Percentiles rank a stretch among this genome's conserved stretches.
phyloP scores from a whole-genome alignment of 2,888 invertebrate genomes.

The Lepeophtheirus nordmannii region DNA sequence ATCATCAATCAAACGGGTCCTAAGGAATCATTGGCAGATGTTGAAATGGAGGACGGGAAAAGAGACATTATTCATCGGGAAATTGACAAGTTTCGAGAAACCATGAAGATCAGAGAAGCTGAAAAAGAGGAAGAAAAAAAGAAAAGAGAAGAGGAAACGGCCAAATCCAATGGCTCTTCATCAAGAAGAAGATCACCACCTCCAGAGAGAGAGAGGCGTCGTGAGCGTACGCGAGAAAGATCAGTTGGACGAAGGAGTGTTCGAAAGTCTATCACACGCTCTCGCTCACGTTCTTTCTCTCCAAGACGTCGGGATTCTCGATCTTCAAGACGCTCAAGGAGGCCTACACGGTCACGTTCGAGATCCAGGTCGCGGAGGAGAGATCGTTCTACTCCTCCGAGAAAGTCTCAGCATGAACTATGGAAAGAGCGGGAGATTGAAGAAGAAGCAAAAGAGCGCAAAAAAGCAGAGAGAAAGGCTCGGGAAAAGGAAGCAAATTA shows the following conservation, averaged over 20 bases:
- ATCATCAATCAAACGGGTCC: constrained; percentile 12
- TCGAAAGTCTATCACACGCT: constrained; percentile 3
- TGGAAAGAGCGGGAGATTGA: constrained; percentile 45
- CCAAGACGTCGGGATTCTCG: neutral
- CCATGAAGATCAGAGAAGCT: constrained; percentile 65
- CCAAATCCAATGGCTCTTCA: neutral
- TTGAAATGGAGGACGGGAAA: constrained; percentile 85
- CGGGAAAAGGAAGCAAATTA: constrained; percentile 92
- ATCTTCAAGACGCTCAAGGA: neutral
- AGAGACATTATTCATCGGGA: constrained; percentile 88
- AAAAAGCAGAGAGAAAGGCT: constrained; percentile 73
- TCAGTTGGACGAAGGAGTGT: neutral
- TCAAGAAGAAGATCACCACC: neutral
- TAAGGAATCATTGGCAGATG: constrained; percentile 17
- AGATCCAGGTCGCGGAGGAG: neutral
- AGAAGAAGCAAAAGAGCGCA: constrained; percentile 77
- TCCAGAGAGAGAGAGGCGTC: neutral
- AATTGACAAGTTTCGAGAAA: constrained; percentile 92
- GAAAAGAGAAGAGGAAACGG: constrained; percentile 39
- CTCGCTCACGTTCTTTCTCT: constrained; percentile 17
- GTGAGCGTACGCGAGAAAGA: constrained; percentile 16
- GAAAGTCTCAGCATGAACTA: constrained; percentile 35
- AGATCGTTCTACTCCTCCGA: constrained; percentile 27
- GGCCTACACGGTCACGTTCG: neutral
- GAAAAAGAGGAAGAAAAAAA: constrained; percentile 60